Conservation (phyloP, 2,888 invertebrate species). For the Hydroisotoma schaefferi region DNA sequence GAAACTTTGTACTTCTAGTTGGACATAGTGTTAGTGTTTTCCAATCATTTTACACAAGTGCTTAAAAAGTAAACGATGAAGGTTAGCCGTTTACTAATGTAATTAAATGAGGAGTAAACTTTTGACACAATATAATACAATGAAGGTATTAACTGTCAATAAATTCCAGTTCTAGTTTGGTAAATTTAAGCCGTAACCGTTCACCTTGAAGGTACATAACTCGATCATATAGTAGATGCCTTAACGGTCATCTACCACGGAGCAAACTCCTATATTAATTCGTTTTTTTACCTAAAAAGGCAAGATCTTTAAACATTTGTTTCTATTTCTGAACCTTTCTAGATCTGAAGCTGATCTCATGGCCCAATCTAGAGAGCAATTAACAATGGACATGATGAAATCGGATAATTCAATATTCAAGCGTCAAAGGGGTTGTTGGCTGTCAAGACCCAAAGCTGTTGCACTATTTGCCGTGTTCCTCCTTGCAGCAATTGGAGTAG, state of each 20-base stretch:
- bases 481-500: conserved; percentile 61
- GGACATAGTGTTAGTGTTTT: no score
- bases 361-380: conserved; percentile 55
- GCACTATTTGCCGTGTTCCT: conserved; percentile 60
- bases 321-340: background rate
- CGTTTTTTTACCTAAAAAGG: background rate
- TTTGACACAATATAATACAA: no score
- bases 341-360: conserved; percentile 45
- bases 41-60: no score
- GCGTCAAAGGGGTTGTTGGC: conserved; percentile 60
- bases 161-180: no score
- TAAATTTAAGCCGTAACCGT: no score
- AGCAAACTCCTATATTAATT: background rate
- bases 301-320: no score
- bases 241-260: background rate
- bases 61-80: no score
- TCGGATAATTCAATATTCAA: conserved; percentile 64
- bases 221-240: no score
- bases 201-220: no score
- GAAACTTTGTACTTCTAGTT: no score
- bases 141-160: background rate
- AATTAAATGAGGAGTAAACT: no score
- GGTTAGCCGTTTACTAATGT: no score
- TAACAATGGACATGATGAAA: conserved; percentile 55
- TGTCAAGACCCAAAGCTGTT: conserved; percentile 62